Percentiles rank a stretch among this genome's conserved stretches.
phyloP scores from a whole-genome alignment of 2,797 vertebrate genomes.

The Spatula clypeata region DNA sequence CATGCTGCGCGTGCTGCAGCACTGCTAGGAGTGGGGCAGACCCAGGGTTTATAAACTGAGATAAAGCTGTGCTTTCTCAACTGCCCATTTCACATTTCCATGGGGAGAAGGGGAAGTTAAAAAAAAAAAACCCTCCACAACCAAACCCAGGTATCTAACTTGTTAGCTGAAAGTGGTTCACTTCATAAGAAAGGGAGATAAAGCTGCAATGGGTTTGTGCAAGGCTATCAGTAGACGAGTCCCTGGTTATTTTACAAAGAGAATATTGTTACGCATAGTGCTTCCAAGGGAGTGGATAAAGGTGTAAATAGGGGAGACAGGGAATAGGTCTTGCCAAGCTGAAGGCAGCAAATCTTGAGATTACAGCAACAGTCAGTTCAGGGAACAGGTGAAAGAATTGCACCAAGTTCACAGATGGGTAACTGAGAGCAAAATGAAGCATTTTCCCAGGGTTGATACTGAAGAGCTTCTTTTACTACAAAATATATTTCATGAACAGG shows the following conservation, averaged over 20 bases:
- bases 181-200: neutral
- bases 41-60: neutral
- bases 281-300: neutral
- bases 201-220: neutral
- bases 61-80: neutral
- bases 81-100: neutral
- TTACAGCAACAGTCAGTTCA: neutral
- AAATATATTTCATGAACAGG: neutral
- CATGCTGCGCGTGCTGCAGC: accelerated
- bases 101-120: neutral
- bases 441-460: neutral
- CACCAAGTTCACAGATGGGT: neutral
- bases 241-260: neutral
- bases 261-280: neutral
- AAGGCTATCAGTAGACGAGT: neutral
- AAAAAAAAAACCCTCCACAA: neutral
- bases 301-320: neutral
- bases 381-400: neutral
- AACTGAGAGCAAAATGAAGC: neutral
- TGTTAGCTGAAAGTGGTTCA: neutral
- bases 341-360: neutral
- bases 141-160: neutral
- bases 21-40: neutral
- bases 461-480: neutral
- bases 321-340: neutral